Conservation (phyloP, 2,113 vertebrate species). For the Apodemus sylvaticus region DNA sequence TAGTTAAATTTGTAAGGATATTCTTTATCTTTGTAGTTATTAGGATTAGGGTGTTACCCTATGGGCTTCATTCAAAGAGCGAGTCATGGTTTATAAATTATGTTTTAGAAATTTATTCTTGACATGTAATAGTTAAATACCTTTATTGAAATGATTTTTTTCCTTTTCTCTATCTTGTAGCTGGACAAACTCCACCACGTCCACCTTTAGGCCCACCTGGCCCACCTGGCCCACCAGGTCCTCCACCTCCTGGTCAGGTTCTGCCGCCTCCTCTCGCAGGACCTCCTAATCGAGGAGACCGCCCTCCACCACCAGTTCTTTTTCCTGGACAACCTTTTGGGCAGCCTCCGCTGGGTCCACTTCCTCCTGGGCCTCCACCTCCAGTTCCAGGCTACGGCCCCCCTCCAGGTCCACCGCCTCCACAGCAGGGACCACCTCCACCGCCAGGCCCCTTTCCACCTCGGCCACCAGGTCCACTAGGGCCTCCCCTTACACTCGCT, state of each 20-base stretch:
- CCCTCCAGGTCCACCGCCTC: conserved; percentile 96
- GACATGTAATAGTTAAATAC: conserved; percentile 46
- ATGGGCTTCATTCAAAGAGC: conserved; percentile 69
- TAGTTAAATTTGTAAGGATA: conserved; percentile 71
- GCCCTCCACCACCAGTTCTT: conserved; percentile 96
- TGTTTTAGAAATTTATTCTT: conserved; percentile 73
- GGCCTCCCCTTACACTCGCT: conserved; percentile 95
- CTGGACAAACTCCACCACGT: conserved; percentile 96
- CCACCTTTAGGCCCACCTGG: conserved; percentile 96
- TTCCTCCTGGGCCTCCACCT: conserved; percentile 97
- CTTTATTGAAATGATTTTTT: conserved; percentile 62
- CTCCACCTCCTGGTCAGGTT: conserved; percentile 97
- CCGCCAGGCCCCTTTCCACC: conserved; percentile 96
- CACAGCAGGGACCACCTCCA: conserved; percentile 95
- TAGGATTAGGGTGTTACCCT: conserved; percentile 74
- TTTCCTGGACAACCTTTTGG: conserved; percentile 98
- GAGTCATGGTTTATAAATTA: conserved; percentile 71
- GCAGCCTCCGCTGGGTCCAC: conserved; percentile 95
- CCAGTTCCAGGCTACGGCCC: conserved; percentile 95
- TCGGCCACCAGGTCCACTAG: conserved; percentile 95
- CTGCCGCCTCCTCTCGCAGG: conserved; percentile 94
- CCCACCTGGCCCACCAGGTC: conserved; percentile 95
- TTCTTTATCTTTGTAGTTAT: conserved; percentile 55
- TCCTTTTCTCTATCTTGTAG: conserved; percentile 80
- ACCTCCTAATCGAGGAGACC: conserved; percentile 96